These are phyloP conservation scores for Lathamus discolor DNA, from an alignment of 2,113 vertebrate genomes.

Conservation along the genomic window DNA sequence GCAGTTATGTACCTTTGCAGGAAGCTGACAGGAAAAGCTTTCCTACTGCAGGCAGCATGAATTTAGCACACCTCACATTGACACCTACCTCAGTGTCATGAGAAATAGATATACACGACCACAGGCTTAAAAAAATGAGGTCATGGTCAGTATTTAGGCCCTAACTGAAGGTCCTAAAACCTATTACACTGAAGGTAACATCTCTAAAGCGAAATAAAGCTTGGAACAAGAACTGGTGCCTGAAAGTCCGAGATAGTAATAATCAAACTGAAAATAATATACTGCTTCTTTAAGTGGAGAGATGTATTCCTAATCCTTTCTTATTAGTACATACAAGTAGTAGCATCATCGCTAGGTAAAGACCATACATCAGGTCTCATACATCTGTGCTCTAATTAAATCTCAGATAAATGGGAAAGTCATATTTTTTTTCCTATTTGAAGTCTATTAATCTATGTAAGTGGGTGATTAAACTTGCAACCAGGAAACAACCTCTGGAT, in stretches of 20 bases:
- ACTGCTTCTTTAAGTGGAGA: not conserved
- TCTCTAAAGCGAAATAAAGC: not conserved
- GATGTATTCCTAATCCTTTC: not conserved
- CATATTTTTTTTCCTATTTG: not conserved
- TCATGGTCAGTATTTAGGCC: not conserved
- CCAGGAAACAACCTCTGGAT: not conserved
- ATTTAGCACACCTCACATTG: fast-evolving
- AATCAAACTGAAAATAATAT: not conserved
- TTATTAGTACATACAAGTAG: not conserved
- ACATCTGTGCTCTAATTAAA: not conserved
- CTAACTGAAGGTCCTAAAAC: not conserved
- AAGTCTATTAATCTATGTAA: not conserved
- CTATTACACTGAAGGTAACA: not conserved
- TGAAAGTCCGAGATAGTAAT: not conserved
- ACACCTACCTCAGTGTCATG: not conserved
- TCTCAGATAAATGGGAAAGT: not conserved
- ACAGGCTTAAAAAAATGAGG: not conserved
- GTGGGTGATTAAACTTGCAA: not conserved
- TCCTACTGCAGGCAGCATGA: fast-evolving
- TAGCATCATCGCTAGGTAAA: not conserved
- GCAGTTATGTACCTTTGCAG: not conserved
- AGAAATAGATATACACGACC: not conserved
- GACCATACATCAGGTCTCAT: not conserved
- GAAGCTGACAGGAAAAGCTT: not conserved
- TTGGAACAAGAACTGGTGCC: not conserved